Base-by-base conservation (phyloP, 1,140 invertebrate genomes). In the Drosophila neocordata region DNA sequence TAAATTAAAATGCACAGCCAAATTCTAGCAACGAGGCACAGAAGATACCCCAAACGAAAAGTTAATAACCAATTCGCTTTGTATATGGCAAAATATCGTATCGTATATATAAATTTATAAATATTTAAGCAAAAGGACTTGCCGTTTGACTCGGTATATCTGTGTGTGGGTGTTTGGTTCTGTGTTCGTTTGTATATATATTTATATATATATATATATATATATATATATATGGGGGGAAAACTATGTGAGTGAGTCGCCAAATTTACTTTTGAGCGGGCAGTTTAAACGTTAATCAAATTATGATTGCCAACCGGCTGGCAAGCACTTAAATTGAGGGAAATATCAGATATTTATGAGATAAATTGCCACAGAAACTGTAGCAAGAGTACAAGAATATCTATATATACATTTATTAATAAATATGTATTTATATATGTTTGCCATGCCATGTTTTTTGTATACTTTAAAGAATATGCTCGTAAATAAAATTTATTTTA, bases 41-140 rank as follows among this genome's bases (percentile, higher is more conserved):
- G 44, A 44, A 64, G 38, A 35, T 38, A 38, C 24, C 56, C 35
- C 63, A 44, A 48, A 63, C 56, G 70, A 71, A 82, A 75, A 74
- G 76, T 88, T 87, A 88, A 87, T 87, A 87, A 88, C 76, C 79
- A 83, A 87, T 87, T 87, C 79, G 83, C 83, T 87, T 87, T 87
- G 83, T 87, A 70, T 61, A 31, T 31, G 27, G 27, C 27, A 31
- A 31, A 31, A 31, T 31, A 31, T 77, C 57, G 60, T 55, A 55
- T 15, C 20, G 31, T 76, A 66, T 62, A 57, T 78, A 82, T 87
- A 77, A 79, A 83, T 83, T 83, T 83, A 87, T 88, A 70, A 82
- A 87, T 87, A 88, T 87, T 83, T 88, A 62, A 83, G 72, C 67
- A 79, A 82, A 76, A 78, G 72, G 75, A 57, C 48, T 34, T 11